Base-by-base conservation (phyloP, 2,888 invertebrate species). In the Torymus auratus region DNA sequence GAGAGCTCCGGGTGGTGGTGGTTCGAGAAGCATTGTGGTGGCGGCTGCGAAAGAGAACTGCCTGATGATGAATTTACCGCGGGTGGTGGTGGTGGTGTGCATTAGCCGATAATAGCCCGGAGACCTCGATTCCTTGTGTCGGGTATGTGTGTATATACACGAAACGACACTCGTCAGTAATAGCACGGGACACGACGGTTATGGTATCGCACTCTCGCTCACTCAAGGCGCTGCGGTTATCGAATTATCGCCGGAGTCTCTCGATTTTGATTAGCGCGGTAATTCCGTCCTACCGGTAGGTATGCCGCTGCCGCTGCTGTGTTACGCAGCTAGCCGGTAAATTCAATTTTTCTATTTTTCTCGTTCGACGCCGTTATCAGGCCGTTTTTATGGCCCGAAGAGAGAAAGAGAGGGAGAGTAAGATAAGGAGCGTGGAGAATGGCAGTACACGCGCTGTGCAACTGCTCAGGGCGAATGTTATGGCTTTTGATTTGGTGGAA, bases 161-260 rank as follows among this genome's bases (percentile, higher is more conserved):
- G 5, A 4, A 28, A 28, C 28, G 28, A 28, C 28, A 52, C 41
- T 52, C 14, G 50, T 0, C 13, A 53, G 20, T 70, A 69, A 74
- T 64, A 64, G 56, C 17, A 56, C 41, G 11, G 52, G 28, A 28
- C 28, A 28, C 28, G 28, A 41, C 53, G 41, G 61, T 77, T 77
- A 70, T 64, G 76, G 76, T 69, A 62, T 64, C 77, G 56, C 70
- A 62, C 64, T 69, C 56, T 41, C 28, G 20, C 50, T 55, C 20
- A 0, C 14, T 15, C 20, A 28, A 64, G n/a, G 70, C 64, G 64
- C 23, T 81, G 70, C 64, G 77, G 70, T 82, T 76, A 80, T 80
- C 73, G 74, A 79, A 73, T 81, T 77, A 83, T 79, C 73, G 75
- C 13, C 56, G 61, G 68, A 62, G 67, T 55, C 55, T 65, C 62